Conservation (phyloP, 2,113 vertebrate genomes). For the Elanoides forficatus region DNA sequence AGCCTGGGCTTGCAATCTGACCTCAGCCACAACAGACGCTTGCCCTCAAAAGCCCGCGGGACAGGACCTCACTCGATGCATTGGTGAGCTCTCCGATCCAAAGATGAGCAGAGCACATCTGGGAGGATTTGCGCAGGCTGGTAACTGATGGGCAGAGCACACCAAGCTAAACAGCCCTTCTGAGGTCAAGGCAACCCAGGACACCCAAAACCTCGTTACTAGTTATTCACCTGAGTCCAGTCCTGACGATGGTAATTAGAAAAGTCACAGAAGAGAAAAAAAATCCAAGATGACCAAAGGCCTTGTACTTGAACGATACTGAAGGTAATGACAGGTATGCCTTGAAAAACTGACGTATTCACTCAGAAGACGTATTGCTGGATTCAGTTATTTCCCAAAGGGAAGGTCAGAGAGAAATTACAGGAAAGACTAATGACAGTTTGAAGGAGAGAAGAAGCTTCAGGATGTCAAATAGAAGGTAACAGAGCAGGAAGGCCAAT, state of each 20-base stretch:
- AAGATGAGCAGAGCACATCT: rapidly evolving
- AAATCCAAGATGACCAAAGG: neutral
- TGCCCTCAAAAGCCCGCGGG: neutral
- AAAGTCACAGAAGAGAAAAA: neutral
- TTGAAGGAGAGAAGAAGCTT: neutral
- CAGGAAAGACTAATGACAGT: neutral
- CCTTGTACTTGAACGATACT: neutral
- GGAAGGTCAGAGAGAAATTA: neutral
- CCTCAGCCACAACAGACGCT: neutral
- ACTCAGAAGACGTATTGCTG: neutral
- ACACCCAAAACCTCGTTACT: neutral
- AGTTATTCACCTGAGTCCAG: neutral
- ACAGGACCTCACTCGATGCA: rapidly evolving
- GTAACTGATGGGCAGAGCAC: neutral
- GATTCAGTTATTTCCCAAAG: neutral
- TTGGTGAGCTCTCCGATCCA: neutral
- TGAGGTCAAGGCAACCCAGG: neutral
- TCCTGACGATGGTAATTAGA: neutral
- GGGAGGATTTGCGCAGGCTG: rapidly evolving
- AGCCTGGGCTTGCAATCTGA: neutral
- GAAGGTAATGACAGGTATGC: neutral
- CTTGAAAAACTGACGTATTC: neutral
- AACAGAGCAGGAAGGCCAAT: neutral
- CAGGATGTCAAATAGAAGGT: neutral
- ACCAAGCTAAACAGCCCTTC: neutral